phyloP scores from a whole-genome alignment of 1,140 invertebrate species.

The Chrysoperla carnea region DNA sequence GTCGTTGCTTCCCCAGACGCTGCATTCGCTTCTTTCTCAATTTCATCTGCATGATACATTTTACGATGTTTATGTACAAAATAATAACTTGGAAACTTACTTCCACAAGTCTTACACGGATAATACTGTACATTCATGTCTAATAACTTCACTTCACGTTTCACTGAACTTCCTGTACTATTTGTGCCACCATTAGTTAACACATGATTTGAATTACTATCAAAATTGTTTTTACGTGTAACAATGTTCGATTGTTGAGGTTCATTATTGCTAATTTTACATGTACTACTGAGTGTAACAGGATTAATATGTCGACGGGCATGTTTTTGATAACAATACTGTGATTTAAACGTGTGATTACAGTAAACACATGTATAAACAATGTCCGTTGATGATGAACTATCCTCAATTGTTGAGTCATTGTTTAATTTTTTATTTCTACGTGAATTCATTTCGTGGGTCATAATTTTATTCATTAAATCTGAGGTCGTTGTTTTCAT shows the following conservation, averaged over 20 bases:
- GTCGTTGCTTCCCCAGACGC: not conserved
- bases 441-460: not conserved
- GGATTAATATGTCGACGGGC: constrained; percentile 47
- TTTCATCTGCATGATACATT: constrained; percentile 55
- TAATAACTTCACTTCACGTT: constrained; percentile 38
- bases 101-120: constrained; percentile 80
- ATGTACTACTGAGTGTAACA: constrained; percentile 14
- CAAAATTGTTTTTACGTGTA: constrained; percentile 3
- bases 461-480: constrained; percentile 2
- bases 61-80: constrained; percentile 85
- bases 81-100: constrained; percentile 82
- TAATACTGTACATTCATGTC: constrained; percentile 80
- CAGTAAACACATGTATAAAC: constrained; percentile 57
- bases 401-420: constrained; percentile 6
- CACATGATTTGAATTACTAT: not conserved
- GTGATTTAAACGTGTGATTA: constrained; percentile 63
- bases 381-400: constrained; percentile 11
- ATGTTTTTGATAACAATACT: constrained; percentile 68
- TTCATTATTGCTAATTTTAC: constrained; percentile 1
- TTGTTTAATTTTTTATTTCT: constrained; percentile 21
- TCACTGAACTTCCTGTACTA: constrained; percentile 4
- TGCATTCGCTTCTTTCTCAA: constrained; percentile 16
- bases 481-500: constrained; percentile 6
- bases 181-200: constrained; percentile 1
- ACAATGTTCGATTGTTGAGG: constrained; percentile 9